These are phyloP conservation scores for Macquaria ambigua DNA, from an alignment of 2,113 vertebrate genomes.

Conservation along the genomic window DNA sequence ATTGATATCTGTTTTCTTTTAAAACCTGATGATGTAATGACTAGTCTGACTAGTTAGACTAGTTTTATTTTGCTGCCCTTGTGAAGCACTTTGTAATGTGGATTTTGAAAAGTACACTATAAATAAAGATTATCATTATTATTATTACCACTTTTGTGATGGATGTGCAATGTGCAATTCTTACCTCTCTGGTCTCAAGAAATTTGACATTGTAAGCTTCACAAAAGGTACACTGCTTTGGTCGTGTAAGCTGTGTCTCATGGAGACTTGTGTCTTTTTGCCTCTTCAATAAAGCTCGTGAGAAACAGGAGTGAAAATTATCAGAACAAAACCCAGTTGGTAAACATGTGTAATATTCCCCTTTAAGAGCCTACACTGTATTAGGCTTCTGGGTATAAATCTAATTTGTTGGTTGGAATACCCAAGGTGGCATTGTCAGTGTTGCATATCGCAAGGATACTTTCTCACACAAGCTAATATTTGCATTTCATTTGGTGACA, in stretches of 20 bases:
- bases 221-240: neutral
- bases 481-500: constrained; percentile 22
- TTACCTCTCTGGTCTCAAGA: neutral
- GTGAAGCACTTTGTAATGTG: too few relatives aligned
- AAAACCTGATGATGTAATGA: too few relatives aligned
- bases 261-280: neutral
- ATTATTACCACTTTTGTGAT: neutral
- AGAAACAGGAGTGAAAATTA: neutral
- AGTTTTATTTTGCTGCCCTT: too few relatives aligned
- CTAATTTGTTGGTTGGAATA: constrained; percentile 16
- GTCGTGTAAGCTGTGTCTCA: neutral
- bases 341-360: neutral
- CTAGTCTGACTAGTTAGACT: too few relatives aligned
- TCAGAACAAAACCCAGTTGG: neutral
- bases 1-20: too few relatives aligned
- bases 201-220: neutral
- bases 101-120: too few relatives aligned
- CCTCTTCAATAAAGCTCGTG: neutral
- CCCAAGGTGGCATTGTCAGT: neutral
- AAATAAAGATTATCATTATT: too few relatives aligned
- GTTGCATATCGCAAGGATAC: neutral
- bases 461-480: constrained; percentile 11
- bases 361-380: neutral
- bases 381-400: constrained; percentile 17
- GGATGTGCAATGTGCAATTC: neutral